Conservation (phyloP, 2,113 vertebrate genomes). For the Numenius arquata region DNA sequence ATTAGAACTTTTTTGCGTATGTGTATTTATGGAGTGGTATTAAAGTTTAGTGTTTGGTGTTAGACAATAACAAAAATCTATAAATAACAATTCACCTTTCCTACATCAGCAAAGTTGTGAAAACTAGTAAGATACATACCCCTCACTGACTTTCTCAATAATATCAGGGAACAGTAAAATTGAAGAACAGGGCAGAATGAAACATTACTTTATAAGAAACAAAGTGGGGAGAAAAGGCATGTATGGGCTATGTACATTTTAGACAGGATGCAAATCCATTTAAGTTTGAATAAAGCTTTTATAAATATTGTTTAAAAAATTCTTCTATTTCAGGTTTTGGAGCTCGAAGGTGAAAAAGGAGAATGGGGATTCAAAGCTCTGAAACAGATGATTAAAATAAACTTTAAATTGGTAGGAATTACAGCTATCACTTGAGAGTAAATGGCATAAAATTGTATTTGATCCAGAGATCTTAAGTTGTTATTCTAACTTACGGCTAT, state of each 20-base stretch:
- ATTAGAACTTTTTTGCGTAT: neutral
- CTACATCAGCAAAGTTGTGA: neutral
- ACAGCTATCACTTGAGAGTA: neutral
- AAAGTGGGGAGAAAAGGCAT: accelerated
- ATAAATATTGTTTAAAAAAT: neutral
- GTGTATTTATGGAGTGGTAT: neutral
- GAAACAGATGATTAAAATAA: constrained; percentile 99
- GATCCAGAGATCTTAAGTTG: neutral
- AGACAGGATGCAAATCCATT: neutral
- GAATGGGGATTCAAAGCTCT: constrained; percentile 99
- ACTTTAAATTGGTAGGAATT: constrained; percentile 95
- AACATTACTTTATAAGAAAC: neutral
- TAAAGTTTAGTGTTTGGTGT: neutral
- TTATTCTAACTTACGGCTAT: neutral
- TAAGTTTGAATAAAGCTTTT: neutral
- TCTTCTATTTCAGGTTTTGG: constrained; percentile 86
- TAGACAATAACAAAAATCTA: neutral
- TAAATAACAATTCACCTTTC: neutral
- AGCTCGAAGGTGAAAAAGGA: constrained; percentile 98
- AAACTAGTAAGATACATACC: neutral
- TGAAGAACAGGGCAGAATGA: neutral
- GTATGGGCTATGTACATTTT: neutral
- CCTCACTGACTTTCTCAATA: neutral
- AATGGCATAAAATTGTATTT: neutral
- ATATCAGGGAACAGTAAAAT: neutral